A percentile compares a stretch with the other conserved stretches of the same genome.
phyloP scores from a whole-genome alignment of 2,797 vertebrate genomes.

The Melanogrammus aeglefinus region DNA sequence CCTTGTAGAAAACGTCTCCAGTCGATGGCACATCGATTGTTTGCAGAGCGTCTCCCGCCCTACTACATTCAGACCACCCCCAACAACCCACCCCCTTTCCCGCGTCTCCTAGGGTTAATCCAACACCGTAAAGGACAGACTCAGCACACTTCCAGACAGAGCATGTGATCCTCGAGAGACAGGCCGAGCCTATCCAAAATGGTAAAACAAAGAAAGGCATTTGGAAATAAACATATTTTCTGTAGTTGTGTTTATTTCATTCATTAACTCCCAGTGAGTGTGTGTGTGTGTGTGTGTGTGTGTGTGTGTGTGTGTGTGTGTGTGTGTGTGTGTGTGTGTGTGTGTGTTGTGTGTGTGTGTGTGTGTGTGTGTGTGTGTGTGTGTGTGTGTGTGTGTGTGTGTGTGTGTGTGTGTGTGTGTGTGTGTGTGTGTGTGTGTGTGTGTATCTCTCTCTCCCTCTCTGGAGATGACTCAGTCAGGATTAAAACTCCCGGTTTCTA shows the following conservation, averaged over 20 bases:
- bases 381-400: neutral
- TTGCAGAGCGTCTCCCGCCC: conserved; percentile 27
- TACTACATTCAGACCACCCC: conserved; percentile 32
- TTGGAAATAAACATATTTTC: neutral
- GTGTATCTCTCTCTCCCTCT: neutral
- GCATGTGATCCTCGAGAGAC: conserved; percentile 17
- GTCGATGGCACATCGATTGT: conserved; percentile 61
- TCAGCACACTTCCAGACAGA: conserved; percentile 48
- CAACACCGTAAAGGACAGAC: conserved; percentile 52
- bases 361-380: neutral
- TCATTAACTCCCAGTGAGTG: neutral
- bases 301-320: too few species aligned
- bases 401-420: neutral
- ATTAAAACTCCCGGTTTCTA: neutral
- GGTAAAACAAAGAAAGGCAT: neutral
- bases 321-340: neutral
- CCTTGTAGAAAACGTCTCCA: conserved; percentile 41
- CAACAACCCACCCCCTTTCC: conserved; percentile 21
- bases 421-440: neutral
- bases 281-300: neutral
- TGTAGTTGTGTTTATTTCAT: neutral
- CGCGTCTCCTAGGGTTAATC: conserved; percentile 53
- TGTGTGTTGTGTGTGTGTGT: neutral
- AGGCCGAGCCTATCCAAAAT: conserved; percentile 6
- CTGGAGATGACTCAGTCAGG: neutral